Conservation (phyloP, 1,140 invertebrate species). For the Heliconius hewitsoni region DNA sequence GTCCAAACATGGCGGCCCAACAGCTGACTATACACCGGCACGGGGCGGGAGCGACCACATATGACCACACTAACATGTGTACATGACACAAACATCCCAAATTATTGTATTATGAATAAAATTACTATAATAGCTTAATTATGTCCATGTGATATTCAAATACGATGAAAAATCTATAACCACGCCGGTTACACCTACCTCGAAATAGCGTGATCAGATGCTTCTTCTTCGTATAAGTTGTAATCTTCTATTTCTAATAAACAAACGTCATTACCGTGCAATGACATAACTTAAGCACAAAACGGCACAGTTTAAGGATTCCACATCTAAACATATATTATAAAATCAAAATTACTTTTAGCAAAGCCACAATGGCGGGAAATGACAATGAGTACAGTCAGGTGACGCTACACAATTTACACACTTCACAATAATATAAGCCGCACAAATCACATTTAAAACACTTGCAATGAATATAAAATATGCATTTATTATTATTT, state of each 20-base stretch:
- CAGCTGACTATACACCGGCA: slow-evolving; percentile 81
- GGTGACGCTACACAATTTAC: slow-evolving; percentile 77
- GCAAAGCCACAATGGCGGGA: slow-evolving; percentile 80
- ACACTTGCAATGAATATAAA: slow-evolving; percentile 35
- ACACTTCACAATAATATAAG: slow-evolving; percentile 45
- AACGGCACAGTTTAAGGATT: slow-evolving; percentile 54
- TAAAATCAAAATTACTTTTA: slow-evolving; percentile 57
- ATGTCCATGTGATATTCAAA: slow-evolving; percentile 6
- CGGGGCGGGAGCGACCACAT: slow-evolving; percentile 68
- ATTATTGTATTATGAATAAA: slow-evolving; percentile 29
- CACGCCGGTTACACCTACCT: slow-evolving; percentile 78
- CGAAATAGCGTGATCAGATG: slow-evolving; percentile 78
- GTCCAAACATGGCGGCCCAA: slow-evolving; percentile 81
- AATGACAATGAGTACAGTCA: slow-evolving; percentile 81
- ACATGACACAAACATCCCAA: slow-evolving; percentile 31
- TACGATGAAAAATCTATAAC: slow-evolving; percentile 47
- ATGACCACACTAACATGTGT: slow-evolving; percentile 44
- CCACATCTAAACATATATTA: slow-evolving; percentile 60
- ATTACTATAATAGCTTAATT: neutral
- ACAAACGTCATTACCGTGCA: slow-evolving; percentile 80
- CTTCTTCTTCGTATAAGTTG: slow-evolving; percentile 79
- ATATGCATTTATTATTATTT: slow-evolving; percentile 40
- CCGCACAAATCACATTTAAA: slow-evolving; percentile 40
- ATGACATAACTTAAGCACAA: slow-evolving; percentile 76
- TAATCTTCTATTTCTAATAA: slow-evolving; percentile 80